Percentiles rank a stretch among this genome's conserved stretches.
These are phyloP conservation scores for Lordiphosa mommai DNA, from an alignment of 1,140 invertebrate genomes.

Conservation along the genomic window DNA sequence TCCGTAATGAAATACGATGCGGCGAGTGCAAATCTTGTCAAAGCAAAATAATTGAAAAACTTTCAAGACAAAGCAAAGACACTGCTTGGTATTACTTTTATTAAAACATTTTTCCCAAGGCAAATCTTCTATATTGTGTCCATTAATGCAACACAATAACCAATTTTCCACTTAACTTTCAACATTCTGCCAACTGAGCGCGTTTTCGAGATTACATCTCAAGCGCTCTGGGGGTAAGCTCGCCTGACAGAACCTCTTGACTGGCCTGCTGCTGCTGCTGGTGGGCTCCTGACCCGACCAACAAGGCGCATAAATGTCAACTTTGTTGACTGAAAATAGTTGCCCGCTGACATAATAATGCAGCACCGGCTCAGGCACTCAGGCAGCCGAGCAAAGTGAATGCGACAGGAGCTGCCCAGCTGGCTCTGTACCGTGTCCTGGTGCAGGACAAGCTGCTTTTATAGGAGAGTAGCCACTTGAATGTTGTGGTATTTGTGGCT, in stretches of 20 bases:
- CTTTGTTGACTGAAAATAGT: slow-evolving; percentile 66
- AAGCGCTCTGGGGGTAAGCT: slow-evolving; percentile 14
- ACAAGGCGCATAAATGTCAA: slow-evolving; percentile 69
- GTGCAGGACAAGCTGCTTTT: slow-evolving; percentile 2
- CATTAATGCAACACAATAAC: slow-evolving; percentile 63
- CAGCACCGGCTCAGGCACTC: slow-evolving; percentile 28
- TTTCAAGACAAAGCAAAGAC: slow-evolving; percentile 32
- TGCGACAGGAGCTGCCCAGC: slow-evolving; percentile 30
- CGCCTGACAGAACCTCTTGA: slow-evolving; percentile 30
- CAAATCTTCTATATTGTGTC: slow-evolving; percentile 16
- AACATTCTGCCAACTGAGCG: slow-evolving; percentile 25
- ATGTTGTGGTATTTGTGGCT: slow-evolving; percentile 4
- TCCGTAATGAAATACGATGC: slow-evolving; percentile 26
- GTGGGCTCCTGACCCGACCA: slow-evolving; percentile 10
- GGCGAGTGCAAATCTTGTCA: slow-evolving; percentile 43
- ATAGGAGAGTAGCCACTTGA: slow-evolving; percentile 7
- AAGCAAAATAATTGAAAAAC: slow-evolving; percentile 70
- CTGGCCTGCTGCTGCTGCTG: slow-evolving; percentile 8
- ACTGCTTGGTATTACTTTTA: slow-evolving; percentile 52
- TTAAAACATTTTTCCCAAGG: slow-evolving; percentile 48
- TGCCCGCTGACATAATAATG: slow-evolving; percentile 61
- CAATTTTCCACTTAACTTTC: slow-evolving; percentile 66
- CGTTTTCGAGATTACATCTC: slow-evolving; percentile 42
- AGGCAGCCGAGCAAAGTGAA: slow-evolving; percentile 34
- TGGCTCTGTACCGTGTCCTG: slow-evolving; percentile 27